Evolutionary conservation across 1,140 invertebrate genomes (phyloP).

Genomic region (Caenorhabditis briggsae): DNA sequence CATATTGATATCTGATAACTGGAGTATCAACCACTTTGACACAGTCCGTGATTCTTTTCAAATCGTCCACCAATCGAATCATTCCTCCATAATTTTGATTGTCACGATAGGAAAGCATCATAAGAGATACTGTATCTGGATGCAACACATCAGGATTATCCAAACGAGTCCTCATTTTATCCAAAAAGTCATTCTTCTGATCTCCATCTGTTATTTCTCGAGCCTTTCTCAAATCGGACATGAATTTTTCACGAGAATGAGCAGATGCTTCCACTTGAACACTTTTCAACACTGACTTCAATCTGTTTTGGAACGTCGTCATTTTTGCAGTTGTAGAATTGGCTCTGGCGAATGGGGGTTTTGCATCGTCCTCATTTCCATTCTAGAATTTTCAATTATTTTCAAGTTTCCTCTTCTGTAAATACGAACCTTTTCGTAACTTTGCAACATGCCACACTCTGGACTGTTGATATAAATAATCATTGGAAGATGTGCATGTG

Average conservation of each 20-base stretch:
- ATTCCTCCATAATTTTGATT: conserved; percentile 94
- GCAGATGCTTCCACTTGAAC: conserved; percentile 87
- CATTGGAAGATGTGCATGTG: conserved; percentile 72
- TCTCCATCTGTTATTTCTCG: conserved; percentile 88
- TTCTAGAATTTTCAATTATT: background rate
- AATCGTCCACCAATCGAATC: conserved; percentile 94
- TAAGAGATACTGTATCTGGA: conserved; percentile 80
- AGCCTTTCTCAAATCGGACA: conserved; percentile 91
- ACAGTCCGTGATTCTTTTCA: conserved; percentile 91
- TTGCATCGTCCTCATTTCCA: conserved; percentile 8
- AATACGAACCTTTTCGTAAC: conserved; percentile 51
- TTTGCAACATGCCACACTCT: conserved; percentile 6
- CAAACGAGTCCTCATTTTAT: conserved; percentile 90
- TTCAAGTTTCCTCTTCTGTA: background rate
- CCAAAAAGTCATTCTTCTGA: conserved; percentile 87
- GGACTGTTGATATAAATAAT: conserved; percentile 68
- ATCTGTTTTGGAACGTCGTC: conserved; percentile 63
- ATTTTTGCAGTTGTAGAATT: conserved; percentile 52
- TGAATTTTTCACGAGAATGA: conserved; percentile 97
- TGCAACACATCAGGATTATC: conserved; percentile 97
- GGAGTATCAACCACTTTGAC: conserved; percentile 90
- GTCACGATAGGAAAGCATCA: conserved; percentile 74
- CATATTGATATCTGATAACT: conserved; percentile 92
- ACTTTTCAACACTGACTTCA: conserved; percentile 83
- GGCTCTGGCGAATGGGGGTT: conserved; percentile 36